Evolutionary conservation across 2,888 invertebrate species (phyloP), one percentile per base, ranked within the genome.

Genomic region (Tachystola acroxantha): DNA sequence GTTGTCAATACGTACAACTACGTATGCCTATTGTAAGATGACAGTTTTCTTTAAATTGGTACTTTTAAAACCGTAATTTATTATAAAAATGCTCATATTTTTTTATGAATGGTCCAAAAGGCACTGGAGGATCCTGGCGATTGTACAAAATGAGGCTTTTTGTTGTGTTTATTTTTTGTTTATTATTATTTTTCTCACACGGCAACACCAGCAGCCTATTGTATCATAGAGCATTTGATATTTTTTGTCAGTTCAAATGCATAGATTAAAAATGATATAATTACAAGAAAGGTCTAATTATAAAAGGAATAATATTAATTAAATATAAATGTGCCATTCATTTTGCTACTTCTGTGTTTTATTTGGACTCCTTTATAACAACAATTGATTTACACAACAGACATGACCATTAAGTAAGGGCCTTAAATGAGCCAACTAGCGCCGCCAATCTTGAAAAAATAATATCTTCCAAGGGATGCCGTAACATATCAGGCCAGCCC

Each of bases 321-420:
- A 87, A 87, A 84, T 82, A 85, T 85, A 85, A 85, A 87, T 86
- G 87, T 88, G 87, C 87, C 88, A 87, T 88, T 86, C 87, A 86
- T 88, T 88, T 88, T 88, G 87, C 86, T 85, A 86, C 64, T 64
- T 54, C 63, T 67, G 82, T 69, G 81, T 86, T 87, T 86, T 67
- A 82, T 87, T 86, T 80, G 22, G 7, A n/a, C 32, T 19, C 2
- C 9, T 24, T 24, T n/a, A n/a, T n/a, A n/a, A n/a, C n/a, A n/a
- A n/a, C n/a, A n/a, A n/a, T n/a, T n/a, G n/a, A n/a, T n/a, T n/a
- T n/a, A n/a, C n/a, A n/a, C n/a, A n/a, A n/a, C n/a, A n/a, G n/a
- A n/a, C n/a, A n/a, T n/a, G n/a, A n/a, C n/a, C n/a, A n/a, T n/a
- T n/a, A n/a, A n/a, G n/a, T n/a, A n/a, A n/a, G n/a, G n/a, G n/a